phyloP scores from a whole-genome alignment of 2,797 vertebrate genomes.

The Numenius phaeopus region DNA sequence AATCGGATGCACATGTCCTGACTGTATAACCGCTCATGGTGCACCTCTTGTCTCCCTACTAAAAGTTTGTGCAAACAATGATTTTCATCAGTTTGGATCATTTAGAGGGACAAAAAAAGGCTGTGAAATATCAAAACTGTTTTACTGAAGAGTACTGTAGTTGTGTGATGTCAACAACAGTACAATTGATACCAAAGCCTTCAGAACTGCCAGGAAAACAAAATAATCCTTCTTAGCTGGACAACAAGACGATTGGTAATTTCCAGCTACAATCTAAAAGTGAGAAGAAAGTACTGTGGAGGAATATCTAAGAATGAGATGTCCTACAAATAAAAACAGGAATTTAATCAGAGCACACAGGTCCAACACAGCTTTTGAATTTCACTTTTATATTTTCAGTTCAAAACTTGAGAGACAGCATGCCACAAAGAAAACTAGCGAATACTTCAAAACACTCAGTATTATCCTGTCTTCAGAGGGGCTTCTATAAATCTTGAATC shows the following conservation, averaged over 20 bases:
- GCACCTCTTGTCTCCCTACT: not conserved
- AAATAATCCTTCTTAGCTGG: constrained; percentile 19
- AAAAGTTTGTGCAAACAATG: not conserved
- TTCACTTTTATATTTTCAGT: not conserved
- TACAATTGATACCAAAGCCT: not conserved
- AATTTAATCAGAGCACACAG: not conserved
- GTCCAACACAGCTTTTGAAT: not conserved
- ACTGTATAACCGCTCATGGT: accelerated
- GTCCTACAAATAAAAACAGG: not conserved
- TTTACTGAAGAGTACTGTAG: not conserved
- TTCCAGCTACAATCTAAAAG: not conserved
- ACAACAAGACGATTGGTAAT: not conserved
- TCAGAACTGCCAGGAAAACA: constrained; percentile 21
- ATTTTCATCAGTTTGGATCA: not conserved
- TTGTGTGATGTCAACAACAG: not conserved
- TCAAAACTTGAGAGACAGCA: not conserved
- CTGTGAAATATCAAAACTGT: not conserved
- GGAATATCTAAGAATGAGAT: not conserved
- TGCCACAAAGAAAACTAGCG: not conserved
- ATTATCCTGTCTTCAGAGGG: not conserved
- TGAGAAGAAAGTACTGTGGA: not conserved
- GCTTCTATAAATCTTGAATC: not conserved
- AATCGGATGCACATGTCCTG: not conserved
- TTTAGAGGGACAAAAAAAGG: constrained; percentile 11
- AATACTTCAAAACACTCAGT: not conserved